Percentiles rank a stretch among this genome's conserved stretches.
These are phyloP conservation scores for Sebastiscus tertius DNA, from an alignment of 2,797 vertebrate species.

Conservation along the genomic window DNA sequence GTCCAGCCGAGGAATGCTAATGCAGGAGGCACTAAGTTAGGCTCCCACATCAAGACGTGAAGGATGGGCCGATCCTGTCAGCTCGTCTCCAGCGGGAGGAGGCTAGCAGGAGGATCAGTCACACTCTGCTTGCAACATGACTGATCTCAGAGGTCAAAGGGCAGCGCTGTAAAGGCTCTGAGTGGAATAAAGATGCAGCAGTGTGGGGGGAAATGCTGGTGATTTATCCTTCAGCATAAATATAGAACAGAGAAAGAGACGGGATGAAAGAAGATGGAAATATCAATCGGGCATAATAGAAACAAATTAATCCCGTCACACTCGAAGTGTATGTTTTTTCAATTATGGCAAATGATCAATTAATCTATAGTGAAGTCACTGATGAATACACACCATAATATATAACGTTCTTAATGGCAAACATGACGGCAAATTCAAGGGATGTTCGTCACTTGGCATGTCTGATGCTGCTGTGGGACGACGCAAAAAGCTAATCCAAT, in stretches of 20 bases:
- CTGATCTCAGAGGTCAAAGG: constrained; percentile 54
- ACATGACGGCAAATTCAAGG: background rate
- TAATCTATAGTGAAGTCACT: constrained; percentile 24
- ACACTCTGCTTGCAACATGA: constrained; percentile 44
- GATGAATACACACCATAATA: constrained; percentile 20
- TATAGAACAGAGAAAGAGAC: background rate
- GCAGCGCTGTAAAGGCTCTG: constrained; percentile 4
- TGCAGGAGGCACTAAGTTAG: constrained; percentile 15
- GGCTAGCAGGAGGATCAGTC: constrained; percentile 40
- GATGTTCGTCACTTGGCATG: background rate
- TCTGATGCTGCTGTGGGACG: background rate
- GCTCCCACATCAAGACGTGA: constrained; percentile 33
- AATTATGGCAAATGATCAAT: constrained; percentile 52
- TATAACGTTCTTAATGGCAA: constrained; percentile 19
- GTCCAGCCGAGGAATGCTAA: constrained; percentile 59
- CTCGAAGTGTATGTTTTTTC: constrained; percentile 35
- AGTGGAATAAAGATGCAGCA: constrained; percentile 41
- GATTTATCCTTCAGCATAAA: constrained; percentile 23
- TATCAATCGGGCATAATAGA: constrained; percentile 42
- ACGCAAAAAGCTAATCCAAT: constrained; percentile 12
- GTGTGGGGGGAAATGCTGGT: background rate
- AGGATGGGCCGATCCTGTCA: constrained; percentile 33
- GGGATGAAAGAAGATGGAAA: constrained; percentile 29
- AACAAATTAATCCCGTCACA: constrained; percentile 36
- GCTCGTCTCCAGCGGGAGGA: constrained; percentile 1